These are phyloP conservation scores for Tiaroga cobitis DNA, from an alignment of 2,797 vertebrate species.

Conservation along the genomic window DNA sequence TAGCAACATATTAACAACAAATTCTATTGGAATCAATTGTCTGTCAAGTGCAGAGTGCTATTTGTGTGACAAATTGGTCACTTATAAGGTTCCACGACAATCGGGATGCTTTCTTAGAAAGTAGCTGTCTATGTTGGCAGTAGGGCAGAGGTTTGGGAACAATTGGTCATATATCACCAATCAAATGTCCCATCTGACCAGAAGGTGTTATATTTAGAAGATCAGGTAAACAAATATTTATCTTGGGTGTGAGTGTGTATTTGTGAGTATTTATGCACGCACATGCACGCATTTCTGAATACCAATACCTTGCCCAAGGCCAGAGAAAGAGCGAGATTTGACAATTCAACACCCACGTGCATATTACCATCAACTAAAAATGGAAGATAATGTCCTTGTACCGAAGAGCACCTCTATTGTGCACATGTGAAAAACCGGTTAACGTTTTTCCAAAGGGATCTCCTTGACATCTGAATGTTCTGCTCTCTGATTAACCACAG, in stretches of 20 bases:
- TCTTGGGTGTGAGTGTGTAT: background rate
- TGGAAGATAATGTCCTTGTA: conserved; percentile 35
- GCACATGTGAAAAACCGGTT: conserved; percentile 9
- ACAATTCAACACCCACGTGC: conserved; percentile 35
- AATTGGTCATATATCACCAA: background rate
- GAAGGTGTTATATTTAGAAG: background rate
- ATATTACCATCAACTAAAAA: conserved; percentile 41
- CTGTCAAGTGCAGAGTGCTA: background rate
- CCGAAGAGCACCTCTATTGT: conserved; percentile 34
- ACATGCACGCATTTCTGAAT: background rate
- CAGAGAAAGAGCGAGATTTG: conserved; percentile 23
- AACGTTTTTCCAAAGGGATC: conserved; percentile 28
- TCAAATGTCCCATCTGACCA: background rate
- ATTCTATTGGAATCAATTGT: background rate
- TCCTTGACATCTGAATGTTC: conserved; percentile 36
- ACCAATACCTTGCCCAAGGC: conserved; percentile 47
- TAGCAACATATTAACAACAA: conserved; percentile 19
- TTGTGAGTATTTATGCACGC: background rate
- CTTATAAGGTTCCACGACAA: background rate
- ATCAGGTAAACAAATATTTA: conserved; percentile 21
- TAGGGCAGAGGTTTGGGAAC: background rate
- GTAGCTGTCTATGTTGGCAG: background rate
- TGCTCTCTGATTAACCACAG: background rate
- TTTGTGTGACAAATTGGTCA: background rate
- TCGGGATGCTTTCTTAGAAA: background rate